Percentiles rank a stretch among this genome's conserved stretches.
These are phyloP conservation scores for Encarsia formosa DNA, from an alignment of 2,888 invertebrate species.

Conservation along the genomic window DNA sequence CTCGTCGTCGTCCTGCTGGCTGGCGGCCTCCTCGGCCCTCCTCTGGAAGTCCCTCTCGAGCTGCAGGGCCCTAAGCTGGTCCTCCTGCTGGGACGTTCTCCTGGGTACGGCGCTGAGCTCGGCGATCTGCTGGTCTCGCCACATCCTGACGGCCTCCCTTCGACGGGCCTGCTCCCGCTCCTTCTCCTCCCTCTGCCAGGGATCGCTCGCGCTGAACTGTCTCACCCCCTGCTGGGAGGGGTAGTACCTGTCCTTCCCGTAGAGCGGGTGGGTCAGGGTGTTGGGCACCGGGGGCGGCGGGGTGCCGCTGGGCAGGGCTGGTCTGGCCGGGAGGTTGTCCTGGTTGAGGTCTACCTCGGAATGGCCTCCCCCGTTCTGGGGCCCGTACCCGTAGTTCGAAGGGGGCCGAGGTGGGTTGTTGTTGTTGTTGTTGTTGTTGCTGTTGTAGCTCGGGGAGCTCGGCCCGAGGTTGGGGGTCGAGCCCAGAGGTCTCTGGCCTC, in stretches of 20 bases:
- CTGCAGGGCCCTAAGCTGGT: conserved; percentile 81
- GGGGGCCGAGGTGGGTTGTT: conserved; percentile 32
- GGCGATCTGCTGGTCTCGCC: conserved; percentile 83
- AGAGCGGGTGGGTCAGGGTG: conserved; percentile 68
- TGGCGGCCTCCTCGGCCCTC: conserved; percentile 74
- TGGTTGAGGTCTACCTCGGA: conserved; percentile 29
- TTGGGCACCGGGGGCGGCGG: conserved; percentile 67
- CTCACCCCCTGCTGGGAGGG: conserved; percentile 39
- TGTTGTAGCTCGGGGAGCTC: conserved; percentile 40
- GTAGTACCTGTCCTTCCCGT: conserved; percentile 46
- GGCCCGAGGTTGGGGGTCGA: conserved; percentile 41
- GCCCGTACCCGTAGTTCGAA: conserved; percentile 42
- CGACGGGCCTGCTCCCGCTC: conserved; percentile 72
- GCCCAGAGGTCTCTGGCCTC: conserved; percentile 30
- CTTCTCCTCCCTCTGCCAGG: conserved; percentile 91
- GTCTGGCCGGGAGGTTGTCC: conserved; percentile 48
- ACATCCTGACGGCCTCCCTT: conserved; percentile 69
- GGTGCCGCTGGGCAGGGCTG: conserved; percentile 48
- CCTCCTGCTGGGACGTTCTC: conserved; percentile 76
- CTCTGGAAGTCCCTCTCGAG: conserved; percentile 93
- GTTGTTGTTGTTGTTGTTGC: conserved; percentile 16
- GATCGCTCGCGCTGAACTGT: conserved; percentile 61
- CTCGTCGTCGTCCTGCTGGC: conserved; percentile 66
- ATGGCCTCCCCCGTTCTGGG: conserved; percentile 32
- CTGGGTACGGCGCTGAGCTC: conserved; percentile 68